phyloP scores from a whole-genome alignment of 2,888 invertebrate genomes.

The Pristionchus arcanus region DNA sequence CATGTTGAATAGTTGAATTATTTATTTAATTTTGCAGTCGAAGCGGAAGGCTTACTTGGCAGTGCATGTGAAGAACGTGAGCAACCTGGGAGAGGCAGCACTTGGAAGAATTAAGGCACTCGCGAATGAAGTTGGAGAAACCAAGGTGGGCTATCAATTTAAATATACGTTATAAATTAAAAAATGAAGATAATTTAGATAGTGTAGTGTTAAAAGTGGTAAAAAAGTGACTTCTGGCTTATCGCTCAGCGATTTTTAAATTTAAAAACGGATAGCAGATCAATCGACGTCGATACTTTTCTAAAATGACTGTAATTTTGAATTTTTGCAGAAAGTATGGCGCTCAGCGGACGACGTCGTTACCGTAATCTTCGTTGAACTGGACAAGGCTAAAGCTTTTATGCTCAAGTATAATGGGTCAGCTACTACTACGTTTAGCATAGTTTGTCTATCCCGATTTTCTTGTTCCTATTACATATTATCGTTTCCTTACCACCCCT shows the following conservation, averaged over 20 bases:
- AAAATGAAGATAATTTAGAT: too few species aligned
- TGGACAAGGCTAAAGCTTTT: slow-evolving; percentile 76
- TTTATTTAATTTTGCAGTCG: slow-evolving; percentile 8
- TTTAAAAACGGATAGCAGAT: too few species aligned
- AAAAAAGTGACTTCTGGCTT: too few species aligned
- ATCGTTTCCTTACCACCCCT: not conserved
- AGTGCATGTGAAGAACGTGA: slow-evolving; percentile 70
- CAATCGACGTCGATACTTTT: not conserved
- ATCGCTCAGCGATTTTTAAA: too few species aligned
- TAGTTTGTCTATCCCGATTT: slow-evolving; percentile 26
- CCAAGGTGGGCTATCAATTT: slow-evolving; percentile 29
- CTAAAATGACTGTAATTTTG: not conserved
- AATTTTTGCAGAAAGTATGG: slow-evolving; percentile 73
- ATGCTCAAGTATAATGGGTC: slow-evolving; percentile 76
- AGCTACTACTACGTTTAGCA: slow-evolving; percentile 55
- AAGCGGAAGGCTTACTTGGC: slow-evolving; percentile 72
- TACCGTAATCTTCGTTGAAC: slow-evolving; percentile 72
- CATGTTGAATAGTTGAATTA: not conserved
- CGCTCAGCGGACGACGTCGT: slow-evolving; percentile 68
- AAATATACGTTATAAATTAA: not conserved
- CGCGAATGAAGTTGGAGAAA: slow-evolving; percentile 53
- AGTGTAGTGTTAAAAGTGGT: too few species aligned
- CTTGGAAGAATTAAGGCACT: slow-evolving; percentile 55
- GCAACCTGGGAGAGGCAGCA: slow-evolving; percentile 58
- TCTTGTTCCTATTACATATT: not conserved